A percentile compares a stretch with the other conserved stretches of the same genome.
Conservation (phyloP, 1,140 invertebrate species). For the Magallana gigas region DNA sequence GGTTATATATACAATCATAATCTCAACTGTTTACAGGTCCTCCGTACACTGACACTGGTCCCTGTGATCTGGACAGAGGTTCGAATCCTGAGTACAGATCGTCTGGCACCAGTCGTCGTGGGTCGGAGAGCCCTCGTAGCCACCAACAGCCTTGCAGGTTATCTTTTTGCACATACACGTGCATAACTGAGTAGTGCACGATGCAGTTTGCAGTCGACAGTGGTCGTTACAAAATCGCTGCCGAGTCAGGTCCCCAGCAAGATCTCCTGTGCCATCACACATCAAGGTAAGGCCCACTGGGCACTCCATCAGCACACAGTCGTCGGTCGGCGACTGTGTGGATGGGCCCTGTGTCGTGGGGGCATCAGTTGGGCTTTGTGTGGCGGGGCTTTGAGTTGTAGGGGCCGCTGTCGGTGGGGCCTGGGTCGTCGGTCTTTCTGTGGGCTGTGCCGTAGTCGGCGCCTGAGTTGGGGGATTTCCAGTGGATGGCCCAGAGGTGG, state of each 20-base stretch:
- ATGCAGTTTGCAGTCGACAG: background rate
- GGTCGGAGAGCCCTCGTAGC: background rate
- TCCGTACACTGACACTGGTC: background rate
- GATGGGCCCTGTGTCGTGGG: too few relatives aligned
- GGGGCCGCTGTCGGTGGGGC: background rate
- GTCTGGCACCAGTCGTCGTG: constrained; percentile 25
- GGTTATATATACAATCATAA: too few relatives aligned
- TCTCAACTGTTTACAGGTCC: background rate
- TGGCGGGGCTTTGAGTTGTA: background rate
- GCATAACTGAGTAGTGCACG: background rate
- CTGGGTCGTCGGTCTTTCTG: background rate
- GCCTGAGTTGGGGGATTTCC: background rate
- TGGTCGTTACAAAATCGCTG: constrained; percentile 9
- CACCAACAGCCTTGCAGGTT: constrained; percentile 1
- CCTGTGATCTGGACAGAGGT: background rate
- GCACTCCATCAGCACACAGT: background rate
- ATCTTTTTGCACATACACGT: background rate
- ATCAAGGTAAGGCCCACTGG: background rate
- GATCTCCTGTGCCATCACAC: background rate
- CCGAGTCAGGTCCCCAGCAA: background rate
- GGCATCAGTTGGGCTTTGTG: background rate
- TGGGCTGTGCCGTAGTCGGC: background rate
- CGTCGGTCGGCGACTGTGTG: background rate
- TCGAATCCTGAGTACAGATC: background rate
- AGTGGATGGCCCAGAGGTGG: background rate